Conservation (phyloP, 2,113 vertebrate species). For the Ceyx melanurus region DNA sequence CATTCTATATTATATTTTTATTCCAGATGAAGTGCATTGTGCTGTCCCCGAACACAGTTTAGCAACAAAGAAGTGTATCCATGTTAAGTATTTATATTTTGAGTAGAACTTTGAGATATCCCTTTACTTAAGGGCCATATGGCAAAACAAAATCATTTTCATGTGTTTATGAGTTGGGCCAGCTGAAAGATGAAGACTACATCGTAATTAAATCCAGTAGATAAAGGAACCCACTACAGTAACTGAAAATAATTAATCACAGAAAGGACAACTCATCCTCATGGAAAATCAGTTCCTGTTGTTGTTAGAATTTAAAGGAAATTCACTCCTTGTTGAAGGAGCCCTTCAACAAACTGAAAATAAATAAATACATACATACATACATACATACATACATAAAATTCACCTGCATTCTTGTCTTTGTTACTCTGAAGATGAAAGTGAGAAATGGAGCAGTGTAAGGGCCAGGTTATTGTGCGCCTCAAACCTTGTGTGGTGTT, state of each 20-base stretch:
- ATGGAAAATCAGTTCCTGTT: neutral
- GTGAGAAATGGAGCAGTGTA: neutral
- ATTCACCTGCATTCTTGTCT: neutral
- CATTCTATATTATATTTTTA: neutral
- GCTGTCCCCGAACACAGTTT: neutral
- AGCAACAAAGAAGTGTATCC: neutral
- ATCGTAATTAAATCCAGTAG: neutral
- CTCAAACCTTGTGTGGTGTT: too few species aligned
- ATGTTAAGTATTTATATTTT: neutral
- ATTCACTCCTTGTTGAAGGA: neutral
- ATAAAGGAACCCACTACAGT: neutral
- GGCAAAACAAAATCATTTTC: neutral
- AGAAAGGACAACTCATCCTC: neutral
- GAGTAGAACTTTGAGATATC: neutral
- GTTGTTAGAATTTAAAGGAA: neutral
- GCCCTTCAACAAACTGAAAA: neutral
- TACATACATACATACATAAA: neutral
- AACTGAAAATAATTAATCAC: neutral
- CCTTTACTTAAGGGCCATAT: neutral
- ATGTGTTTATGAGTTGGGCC: rapidly evolving
- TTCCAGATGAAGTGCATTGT: neutral
- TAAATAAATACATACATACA: too few species aligned
- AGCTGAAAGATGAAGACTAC: neutral
- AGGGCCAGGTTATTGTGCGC: too few species aligned
- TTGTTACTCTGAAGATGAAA: neutral